Conservation (phyloP, 2,888 invertebrate genomes). For the Cephus spinipes region DNA sequence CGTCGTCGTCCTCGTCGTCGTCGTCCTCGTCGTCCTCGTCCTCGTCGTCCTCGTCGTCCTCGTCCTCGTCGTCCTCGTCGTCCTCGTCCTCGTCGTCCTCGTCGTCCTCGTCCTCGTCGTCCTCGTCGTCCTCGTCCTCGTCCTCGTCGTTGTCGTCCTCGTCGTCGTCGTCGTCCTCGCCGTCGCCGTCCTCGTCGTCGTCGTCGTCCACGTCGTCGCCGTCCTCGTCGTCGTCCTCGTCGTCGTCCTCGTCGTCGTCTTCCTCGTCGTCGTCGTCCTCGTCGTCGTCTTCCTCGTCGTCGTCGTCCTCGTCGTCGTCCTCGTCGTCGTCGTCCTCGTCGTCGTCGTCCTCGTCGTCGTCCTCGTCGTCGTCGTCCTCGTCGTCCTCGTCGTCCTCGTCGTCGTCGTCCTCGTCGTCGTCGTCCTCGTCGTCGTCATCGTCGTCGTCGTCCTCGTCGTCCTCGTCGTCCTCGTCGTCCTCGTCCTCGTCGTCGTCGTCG, state of each 20-base stretch:
- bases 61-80: neutral
- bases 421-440: conserved; percentile 1
- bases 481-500: neutral
- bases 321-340: neutral
- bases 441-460: neutral
- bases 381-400: neutral
- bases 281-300: no score
- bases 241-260: no score
- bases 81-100: neutral
- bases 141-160: neutral
- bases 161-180: no score
- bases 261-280: no score
- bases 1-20: neutral
- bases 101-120: neutral
- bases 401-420: no score
- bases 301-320: neutral
- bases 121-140: neutral
- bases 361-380: no score
- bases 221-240: no score
- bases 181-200: no score
- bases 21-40: neutral
- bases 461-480: neutral
- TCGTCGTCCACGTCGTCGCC: no score
- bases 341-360: neutral
- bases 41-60: neutral